These are phyloP conservation scores for Polypterus senegalus DNA, from an alignment of 2,113 vertebrate species.

Conservation along the genomic window DNA sequence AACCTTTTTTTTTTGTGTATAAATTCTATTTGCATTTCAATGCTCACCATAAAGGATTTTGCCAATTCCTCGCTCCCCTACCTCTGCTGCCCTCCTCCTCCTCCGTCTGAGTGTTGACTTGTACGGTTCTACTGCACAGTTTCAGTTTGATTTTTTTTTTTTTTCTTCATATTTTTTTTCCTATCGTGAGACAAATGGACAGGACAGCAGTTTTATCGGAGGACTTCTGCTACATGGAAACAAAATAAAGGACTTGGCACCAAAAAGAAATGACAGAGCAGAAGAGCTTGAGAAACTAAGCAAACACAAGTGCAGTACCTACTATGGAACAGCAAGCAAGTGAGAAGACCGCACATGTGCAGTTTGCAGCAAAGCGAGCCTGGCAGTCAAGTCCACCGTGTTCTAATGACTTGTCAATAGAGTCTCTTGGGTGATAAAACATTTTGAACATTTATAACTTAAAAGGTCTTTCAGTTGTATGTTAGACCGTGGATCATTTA, in stretches of 20 bases:
- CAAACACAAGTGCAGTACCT: background rate
- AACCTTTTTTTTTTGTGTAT: conserved; percentile 1
- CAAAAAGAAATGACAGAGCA: conserved; percentile 11
- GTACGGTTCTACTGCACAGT: conserved; percentile 17
- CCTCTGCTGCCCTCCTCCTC: conserved; percentile 20
- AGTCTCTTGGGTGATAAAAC: conserved; percentile 60
- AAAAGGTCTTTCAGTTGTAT: conserved; percentile 79
- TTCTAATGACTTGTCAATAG: conserved; percentile 48
- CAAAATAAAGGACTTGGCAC: conserved; percentile 13
- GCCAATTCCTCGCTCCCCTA: conserved; percentile 6
- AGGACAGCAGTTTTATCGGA: conserved; percentile 11
- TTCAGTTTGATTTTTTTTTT: conserved; percentile 19
- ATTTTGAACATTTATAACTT: conserved; percentile 46
- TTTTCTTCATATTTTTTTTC: conserved; percentile 13
- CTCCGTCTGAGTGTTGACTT: conserved; percentile 15
- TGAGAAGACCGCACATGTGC: conserved; percentile 12
- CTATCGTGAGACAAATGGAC: conserved; percentile 3
- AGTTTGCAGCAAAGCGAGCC: conserved; percentile 29
- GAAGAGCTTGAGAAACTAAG: background rate
- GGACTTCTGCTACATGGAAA: conserved; percentile 8
- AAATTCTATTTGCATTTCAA: conserved; percentile 5
- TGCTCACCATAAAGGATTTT: conserved; percentile 21
- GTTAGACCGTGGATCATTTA: conserved; percentile 78
- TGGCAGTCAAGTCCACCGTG: conserved; percentile 46
- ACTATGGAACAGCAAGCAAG: conserved; percentile 3